phyloP scores from a whole-genome alignment of 2,797 vertebrate genomes.

The Dermochelys coriacea region DNA sequence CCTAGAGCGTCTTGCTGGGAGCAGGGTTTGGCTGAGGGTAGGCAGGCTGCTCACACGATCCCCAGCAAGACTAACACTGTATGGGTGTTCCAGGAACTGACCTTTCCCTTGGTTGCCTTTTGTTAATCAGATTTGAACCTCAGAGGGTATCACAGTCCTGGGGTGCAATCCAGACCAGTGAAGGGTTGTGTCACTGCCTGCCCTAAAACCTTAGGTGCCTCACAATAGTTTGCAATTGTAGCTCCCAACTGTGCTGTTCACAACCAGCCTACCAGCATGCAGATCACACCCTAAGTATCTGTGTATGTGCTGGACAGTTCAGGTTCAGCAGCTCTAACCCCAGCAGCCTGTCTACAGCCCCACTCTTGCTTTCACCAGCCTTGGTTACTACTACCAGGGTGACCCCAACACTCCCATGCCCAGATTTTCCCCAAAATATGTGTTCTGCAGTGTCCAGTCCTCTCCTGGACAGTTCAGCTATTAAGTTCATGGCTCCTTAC shows the following conservation, averaged over 20 bases:
- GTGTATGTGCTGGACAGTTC: background rate
- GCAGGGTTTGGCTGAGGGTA: fast-evolving
- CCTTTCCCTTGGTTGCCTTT: background rate
- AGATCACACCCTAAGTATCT: background rate
- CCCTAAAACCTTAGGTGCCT: background rate
- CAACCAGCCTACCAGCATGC: background rate
- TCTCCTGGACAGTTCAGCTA: background rate
- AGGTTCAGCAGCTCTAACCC: background rate
- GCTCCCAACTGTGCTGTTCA: background rate
- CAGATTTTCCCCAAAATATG: background rate
- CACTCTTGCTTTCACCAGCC: background rate
- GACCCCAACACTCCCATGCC: background rate
- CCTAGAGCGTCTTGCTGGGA: fast-evolving
- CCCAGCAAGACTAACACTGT: background rate
- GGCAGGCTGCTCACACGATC: background rate
- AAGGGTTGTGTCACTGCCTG: background rate
- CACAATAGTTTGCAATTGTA: background rate
- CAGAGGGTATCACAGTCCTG: background rate
- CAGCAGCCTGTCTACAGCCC: background rate
- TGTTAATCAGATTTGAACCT: background rate
- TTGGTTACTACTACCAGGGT: background rate
- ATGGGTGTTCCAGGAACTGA: background rate
- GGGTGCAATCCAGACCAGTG: background rate
- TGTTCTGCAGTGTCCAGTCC: background rate
- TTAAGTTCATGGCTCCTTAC: background rate